These are phyloP conservation scores for Brachyopa scutellaris DNA, from an alignment of 2,888 invertebrate species.

Conservation along the genomic window DNA sequence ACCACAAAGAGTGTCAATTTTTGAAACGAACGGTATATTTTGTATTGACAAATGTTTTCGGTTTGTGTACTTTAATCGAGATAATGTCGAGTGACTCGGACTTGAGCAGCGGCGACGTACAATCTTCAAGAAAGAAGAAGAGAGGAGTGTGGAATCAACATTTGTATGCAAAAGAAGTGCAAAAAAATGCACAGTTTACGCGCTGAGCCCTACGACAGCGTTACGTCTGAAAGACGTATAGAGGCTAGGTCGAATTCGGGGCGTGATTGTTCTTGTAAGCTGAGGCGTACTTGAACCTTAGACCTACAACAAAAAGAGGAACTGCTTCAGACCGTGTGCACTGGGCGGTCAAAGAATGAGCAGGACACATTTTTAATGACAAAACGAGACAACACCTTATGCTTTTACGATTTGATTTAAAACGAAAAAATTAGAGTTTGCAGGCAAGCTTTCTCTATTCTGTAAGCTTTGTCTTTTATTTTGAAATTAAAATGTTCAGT, in stretches of 20 bases:
- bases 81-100: neutral
- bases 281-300: neutral
- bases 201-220: constrained; percentile 4
- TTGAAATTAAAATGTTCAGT: neutral
- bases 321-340: neutral
- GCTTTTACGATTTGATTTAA: too few relatives aligned
- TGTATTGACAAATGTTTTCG: neutral
- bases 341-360: neutral
- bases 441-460: too few relatives aligned
- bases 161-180: neutral
- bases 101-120: too few relatives aligned
- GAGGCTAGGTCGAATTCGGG: neutral
- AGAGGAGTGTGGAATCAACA: neutral
- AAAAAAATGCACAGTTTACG: constrained; percentile 1
- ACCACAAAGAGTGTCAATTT: neutral
- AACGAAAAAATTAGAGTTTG: too few relatives aligned
- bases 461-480: neutral
- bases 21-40: neutral
- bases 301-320: neutral
- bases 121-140: neutral
- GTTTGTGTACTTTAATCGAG: neutral
- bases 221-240: neutral
- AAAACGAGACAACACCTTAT: neutral
- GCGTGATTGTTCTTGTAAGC: too few relatives aligned
- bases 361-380: too few relatives aligned